Conservation (phyloP, 2,888 invertebrate species). For the Galerucella calmariensis region DNA sequence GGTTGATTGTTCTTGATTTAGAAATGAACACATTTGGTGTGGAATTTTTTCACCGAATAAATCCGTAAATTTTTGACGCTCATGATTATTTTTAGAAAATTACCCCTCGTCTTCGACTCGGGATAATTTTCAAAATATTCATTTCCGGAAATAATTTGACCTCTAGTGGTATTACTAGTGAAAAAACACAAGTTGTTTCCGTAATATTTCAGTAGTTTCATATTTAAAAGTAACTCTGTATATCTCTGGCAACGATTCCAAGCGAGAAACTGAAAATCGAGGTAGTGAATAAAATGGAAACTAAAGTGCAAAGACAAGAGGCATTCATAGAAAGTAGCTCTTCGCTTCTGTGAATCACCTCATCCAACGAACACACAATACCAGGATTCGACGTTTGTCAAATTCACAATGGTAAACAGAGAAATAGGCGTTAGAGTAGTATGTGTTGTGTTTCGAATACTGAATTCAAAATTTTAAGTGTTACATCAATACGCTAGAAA, state of each 20-base stretch:
- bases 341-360: slow-evolving; percentile 7
- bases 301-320: slow-evolving; percentile 8
- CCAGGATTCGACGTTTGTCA: slow-evolving; percentile 12
- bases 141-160: no score
- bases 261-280: background rate
- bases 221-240: no score
- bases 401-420: slow-evolving; percentile 13
- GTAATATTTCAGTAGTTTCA: no score
- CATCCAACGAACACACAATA: slow-evolving; percentile 5
- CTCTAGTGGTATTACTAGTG: no score
- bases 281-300: background rate
- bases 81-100: no score
- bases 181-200: no score
- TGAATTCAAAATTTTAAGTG: background rate
- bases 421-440: slow-evolving; percentile 2
- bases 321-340: slow-evolving; percentile 16
- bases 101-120: no score
- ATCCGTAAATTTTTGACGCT: no score
- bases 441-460: slow-evolving; percentile 5
- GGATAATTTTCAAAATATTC: no score
- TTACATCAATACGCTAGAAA: background rate
- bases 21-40: no score
- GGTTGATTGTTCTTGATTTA: no score
- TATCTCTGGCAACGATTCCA: background rate
- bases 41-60: no score